Percentiles rank a stretch among this genome's conserved stretches.
These are phyloP conservation scores for Hydriomena furcata DNA, from an alignment of 2,888 invertebrate genomes.

Conservation along the genomic window DNA sequence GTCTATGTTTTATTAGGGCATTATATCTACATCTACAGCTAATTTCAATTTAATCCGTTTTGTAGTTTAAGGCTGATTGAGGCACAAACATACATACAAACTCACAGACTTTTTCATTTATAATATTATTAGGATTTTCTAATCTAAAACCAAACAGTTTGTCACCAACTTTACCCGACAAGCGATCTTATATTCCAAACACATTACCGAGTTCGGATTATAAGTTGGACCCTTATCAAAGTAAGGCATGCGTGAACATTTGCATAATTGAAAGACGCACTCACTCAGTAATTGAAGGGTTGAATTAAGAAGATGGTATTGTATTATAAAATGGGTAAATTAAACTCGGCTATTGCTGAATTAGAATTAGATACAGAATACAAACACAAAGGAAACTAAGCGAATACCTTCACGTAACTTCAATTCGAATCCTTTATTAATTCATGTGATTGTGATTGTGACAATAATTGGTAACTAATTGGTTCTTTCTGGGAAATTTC, in stretches of 20 bases:
- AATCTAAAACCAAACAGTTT: slow-evolving; percentile 2
- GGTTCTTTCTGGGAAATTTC: too few relatives aligned
- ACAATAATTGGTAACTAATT: too few relatives aligned
- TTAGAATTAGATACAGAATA: slow-evolving; percentile 9
- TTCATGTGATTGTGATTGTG: too few relatives aligned
- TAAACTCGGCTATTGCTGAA: slow-evolving; percentile 6
- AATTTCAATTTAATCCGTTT: too few relatives aligned
- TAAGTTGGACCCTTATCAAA: slow-evolving; percentile 26
- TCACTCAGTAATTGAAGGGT: slow-evolving; percentile 17
- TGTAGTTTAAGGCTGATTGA: too few relatives aligned
- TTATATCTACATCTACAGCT: too few relatives aligned
- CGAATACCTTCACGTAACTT: too few relatives aligned
- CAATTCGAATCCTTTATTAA: too few relatives aligned
- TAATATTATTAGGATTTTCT: too few relatives aligned
- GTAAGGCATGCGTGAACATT: slow-evolving; percentile 24
- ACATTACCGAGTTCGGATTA: slow-evolving; percentile 23
- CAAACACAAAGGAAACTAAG: slow-evolving; percentile 3
- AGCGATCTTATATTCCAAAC: slow-evolving; percentile 17
- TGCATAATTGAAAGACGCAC: slow-evolving; percentile 29
- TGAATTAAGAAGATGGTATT: slow-evolving; percentile 12
- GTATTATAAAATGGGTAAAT: slow-evolving; percentile 13
- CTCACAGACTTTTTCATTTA: too few relatives aligned
- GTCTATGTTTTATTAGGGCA: too few relatives aligned
- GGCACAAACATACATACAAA: too few relatives aligned
- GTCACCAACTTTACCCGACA: neutral